Evolutionary conservation across 2,888 invertebrate species (phyloP).

Genomic region (Erebia epiphron): DNA sequence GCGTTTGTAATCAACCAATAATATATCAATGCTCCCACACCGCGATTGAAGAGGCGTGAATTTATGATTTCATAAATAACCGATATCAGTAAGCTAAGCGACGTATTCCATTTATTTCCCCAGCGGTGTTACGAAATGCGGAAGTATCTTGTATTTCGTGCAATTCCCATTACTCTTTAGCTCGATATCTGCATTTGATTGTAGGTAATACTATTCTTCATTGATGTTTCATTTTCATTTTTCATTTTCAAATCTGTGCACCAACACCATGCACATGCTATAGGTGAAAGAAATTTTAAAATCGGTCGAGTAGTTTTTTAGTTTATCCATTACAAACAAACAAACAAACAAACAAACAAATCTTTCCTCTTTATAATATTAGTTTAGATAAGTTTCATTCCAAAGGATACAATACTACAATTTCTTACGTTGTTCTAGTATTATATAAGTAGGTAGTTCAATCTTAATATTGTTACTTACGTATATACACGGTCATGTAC

Average conservation of each 20-base stretch:
- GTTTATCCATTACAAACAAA: too few species aligned
- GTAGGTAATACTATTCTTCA: constrained; percentile 12
- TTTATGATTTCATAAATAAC: constrained; percentile 39
- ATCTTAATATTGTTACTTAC: neutral
- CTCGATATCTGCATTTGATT: constrained; percentile 35
- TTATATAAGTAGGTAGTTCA: too few species aligned
- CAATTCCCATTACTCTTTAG: constrained; percentile 38
- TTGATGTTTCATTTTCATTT: too few species aligned
- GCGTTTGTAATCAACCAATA: constrained; percentile 4
- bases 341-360: too few species aligned
- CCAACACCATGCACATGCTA: too few species aligned
- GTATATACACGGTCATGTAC: neutral
- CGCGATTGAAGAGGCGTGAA: constrained; percentile 17
- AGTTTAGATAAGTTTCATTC: too few species aligned
- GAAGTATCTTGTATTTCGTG: constrained; percentile 38
- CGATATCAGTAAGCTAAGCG: constrained; percentile 36
- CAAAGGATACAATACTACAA: too few species aligned
- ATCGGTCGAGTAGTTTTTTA: too few species aligned
- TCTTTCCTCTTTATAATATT: too few species aligned
- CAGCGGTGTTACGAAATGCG: constrained; percentile 29
- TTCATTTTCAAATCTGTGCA: too few species aligned
- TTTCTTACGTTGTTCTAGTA: too few species aligned
- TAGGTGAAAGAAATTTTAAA: too few species aligned
- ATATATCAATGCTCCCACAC: constrained; percentile 4
- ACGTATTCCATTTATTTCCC: constrained; percentile 38